phyloP scores from a whole-genome alignment of 2,113 vertebrate genomes.

The Hiodon tergisus region DNA sequence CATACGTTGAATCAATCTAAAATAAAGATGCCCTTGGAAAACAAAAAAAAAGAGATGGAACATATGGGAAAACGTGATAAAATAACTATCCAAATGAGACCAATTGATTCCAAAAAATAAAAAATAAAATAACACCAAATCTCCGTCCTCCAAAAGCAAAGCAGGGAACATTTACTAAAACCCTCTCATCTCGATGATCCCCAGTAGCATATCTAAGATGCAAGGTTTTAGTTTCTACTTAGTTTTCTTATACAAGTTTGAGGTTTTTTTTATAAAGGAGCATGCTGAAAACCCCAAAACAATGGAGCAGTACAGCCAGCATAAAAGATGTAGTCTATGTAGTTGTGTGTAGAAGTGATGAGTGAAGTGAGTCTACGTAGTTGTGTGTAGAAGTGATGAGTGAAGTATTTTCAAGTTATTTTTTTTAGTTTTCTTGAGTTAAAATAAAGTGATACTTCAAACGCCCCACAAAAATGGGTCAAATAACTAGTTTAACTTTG shows the following conservation, averaged over 20 bases:
- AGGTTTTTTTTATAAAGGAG: too few relatives aligned
- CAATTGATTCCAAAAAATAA: not conserved
- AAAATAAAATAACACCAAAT: not conserved
- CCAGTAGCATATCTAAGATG: not conserved
- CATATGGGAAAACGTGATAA: constrained; percentile 22
- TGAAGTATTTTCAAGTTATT: too few relatives aligned
- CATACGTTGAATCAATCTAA: constrained; percentile 40
- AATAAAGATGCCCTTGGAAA: constrained; percentile 44
- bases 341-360: too few relatives aligned
- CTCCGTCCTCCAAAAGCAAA: not conserved
- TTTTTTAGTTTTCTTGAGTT: too few relatives aligned
- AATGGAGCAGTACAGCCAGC: too few relatives aligned
- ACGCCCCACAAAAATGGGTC: too few relatives aligned
- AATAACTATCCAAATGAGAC: constrained; percentile 1
- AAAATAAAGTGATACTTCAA: too few relatives aligned
- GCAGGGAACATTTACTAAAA: not conserved
- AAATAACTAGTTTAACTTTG: too few relatives aligned
- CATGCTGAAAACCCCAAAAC: too few relatives aligned
- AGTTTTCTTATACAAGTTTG: not conserved
- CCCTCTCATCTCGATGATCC: not conserved
- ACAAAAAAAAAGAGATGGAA: constrained; percentile 23
- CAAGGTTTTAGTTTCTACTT: not conserved
- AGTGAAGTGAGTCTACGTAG: too few relatives aligned
- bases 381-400: too few relatives aligned
- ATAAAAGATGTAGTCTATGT: too few relatives aligned